Base-by-base conservation (phyloP, 1,140 invertebrate genomes). In the Leucophenga varia region DNA sequence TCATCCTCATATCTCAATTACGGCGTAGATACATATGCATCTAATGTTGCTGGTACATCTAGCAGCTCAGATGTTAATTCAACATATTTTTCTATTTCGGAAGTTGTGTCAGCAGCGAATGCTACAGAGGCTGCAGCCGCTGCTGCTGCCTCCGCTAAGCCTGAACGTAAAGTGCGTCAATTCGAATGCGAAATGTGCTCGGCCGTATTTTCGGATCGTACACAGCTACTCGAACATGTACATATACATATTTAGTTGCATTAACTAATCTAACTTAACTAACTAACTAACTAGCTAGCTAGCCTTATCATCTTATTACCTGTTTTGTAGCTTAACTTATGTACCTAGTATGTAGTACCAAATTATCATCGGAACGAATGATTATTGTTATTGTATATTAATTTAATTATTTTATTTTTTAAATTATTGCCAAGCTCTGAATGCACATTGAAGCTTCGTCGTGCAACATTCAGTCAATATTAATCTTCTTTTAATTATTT, bases 181-280 rank as follows among this genome's bases (percentile, higher is more conserved):
- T 84, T 79, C 59, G 85, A 83, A 39, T 91, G 89, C 64, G 86
- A 89, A 68, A 89, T 91, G 85, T 90, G 89, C 64, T 81, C 84
- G n/a, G 81, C 83, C 47, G 81, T 85, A 38, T 91, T 91, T 72
- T 77, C 81, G 1, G 83, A 85, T 51, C 81, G 87, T 31, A 82
- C 84, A 30, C 85, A 88, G 49, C 76, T 90, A 9, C 72, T 90
- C 32, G 79, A 85, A 2, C 89, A 90, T 72, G 87, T 91, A 47
- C 85, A 86, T 13, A 84, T 90, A 61, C 88, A 91, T 72, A 90
- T 90, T 78, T 89, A 84, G 86, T 31, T 12, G 25, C 9, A 18
- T 9, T 21, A 53, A 25, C 13, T 12, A 20, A 37, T 10, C 3
- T n/a, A n/a, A n/a, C n/a, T n/a, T n/a, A n/a, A n/a, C n/a, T n/a